phyloP scores from a whole-genome alignment of 2,797 vertebrate genomes.

The Varecia variegata region DNA sequence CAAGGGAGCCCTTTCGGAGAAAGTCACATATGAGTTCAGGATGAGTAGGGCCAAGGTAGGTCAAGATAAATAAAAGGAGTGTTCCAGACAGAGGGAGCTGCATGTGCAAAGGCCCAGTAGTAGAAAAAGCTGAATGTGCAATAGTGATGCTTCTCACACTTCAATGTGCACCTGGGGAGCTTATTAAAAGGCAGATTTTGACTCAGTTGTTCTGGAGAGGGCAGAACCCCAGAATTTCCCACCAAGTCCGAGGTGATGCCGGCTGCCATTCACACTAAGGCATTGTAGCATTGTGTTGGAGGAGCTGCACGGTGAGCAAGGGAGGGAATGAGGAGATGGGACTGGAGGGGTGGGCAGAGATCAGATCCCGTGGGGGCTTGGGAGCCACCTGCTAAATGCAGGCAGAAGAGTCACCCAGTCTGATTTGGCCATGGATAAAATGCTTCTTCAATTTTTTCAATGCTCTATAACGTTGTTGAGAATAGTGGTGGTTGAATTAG shows the following conservation, averaged over 20 bases:
- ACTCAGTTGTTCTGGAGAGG: not conserved
- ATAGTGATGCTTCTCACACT: not conserved
- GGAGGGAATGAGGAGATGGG: not conserved
- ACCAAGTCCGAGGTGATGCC: not conserved
- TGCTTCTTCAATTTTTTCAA: not conserved
- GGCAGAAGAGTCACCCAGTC: not conserved
- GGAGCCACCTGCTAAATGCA: not conserved
- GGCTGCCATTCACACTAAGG: not conserved
- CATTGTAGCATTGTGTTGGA: not conserved
- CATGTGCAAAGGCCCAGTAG: not conserved
- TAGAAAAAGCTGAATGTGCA: not conserved
- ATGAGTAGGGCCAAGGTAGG: not conserved
- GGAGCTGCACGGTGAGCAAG: not conserved
- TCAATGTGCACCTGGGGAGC: not conserved
- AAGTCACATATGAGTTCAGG: not conserved
- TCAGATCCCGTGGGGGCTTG: not conserved
- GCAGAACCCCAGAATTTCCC: not conserved
- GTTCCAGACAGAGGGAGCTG: not conserved
- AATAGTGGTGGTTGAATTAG: not conserved
- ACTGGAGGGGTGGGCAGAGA: not conserved
- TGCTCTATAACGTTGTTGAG: not conserved
- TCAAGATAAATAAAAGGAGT: not conserved
- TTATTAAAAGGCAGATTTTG: not conserved
- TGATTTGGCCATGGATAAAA: not conserved
- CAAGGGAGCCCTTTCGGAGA: not conserved